A percentile compares a stretch with the other conserved stretches of the same genome.
phyloP scores from a whole-genome alignment of 2,797 vertebrate genomes.

The Anomalospiza imberbis region DNA sequence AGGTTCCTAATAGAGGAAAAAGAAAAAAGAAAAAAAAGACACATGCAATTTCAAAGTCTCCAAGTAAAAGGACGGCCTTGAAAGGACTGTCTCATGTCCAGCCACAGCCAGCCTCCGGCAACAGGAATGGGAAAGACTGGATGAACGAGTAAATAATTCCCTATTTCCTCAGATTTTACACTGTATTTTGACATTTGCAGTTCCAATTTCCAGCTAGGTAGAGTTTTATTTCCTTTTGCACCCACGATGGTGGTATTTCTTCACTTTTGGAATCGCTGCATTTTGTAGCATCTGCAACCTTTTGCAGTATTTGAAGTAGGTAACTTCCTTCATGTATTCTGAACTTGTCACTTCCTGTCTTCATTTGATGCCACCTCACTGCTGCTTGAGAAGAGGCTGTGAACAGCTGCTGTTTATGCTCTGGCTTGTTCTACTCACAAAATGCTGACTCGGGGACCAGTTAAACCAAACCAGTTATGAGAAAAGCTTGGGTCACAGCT shows the following conservation, averaged over 20 bases:
- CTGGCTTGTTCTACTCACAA: neutral
- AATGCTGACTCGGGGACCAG: neutral
- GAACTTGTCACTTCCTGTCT: neutral
- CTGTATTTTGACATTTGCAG: neutral
- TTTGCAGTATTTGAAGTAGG: neutral
- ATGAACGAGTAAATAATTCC: neutral
- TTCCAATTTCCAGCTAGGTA: neutral
- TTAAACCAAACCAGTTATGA: neutral
- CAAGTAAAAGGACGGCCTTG: neutral
- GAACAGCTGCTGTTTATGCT: neutral
- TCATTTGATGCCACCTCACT: neutral
- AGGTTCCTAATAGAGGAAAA: neutral
- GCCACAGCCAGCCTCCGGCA: neutral
- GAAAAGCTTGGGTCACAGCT: neutral
- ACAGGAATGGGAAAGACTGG: neutral
- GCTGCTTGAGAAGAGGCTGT: neutral
- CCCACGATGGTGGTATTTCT: neutral
- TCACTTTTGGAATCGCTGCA: neutral
- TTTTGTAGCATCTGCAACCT: neutral
- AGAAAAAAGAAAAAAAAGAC: neutral
- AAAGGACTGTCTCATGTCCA: neutral
- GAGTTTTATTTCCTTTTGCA: neutral
- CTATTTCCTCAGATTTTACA: neutral
- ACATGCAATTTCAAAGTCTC: neutral
- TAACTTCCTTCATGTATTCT: neutral